Evolutionary conservation across 1,140 invertebrate genomes (phyloP).

Genomic region (Dinothrombium tinctorium): DNA sequence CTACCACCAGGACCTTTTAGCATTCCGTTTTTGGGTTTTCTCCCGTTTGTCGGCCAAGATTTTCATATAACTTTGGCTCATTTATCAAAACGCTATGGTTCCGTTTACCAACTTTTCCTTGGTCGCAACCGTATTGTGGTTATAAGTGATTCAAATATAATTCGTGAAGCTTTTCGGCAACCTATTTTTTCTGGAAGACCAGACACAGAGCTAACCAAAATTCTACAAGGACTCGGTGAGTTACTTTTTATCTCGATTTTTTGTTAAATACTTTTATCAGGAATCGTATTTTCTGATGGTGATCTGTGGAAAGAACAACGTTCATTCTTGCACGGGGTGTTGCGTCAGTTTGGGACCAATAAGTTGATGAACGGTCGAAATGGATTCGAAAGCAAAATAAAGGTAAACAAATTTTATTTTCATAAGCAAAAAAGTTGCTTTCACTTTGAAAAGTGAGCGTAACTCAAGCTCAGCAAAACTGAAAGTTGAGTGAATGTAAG

Average conservation of each 20-base stretch:
- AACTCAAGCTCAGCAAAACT: too few relatives aligned
- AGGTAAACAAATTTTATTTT: constrained; percentile 30
- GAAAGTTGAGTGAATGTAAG: too few relatives aligned
- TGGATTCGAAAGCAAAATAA: constrained; percentile 59
- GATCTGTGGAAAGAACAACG: constrained; percentile 75
- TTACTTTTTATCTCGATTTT: constrained; percentile 21
- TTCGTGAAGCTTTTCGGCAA: constrained; percentile 52
- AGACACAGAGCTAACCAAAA: constrained; percentile 50
- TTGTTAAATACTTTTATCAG: constrained; percentile 26
- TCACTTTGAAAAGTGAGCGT: too few relatives aligned
- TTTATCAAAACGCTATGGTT: constrained; percentile 46
- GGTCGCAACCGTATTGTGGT: constrained; percentile 58
- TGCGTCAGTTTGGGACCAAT: constrained; percentile 72
- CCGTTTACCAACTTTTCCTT: constrained; percentile 49
- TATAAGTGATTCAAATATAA: constrained; percentile 53
- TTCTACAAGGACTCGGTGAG: constrained; percentile 71
- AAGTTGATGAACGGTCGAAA: constrained; percentile 43
- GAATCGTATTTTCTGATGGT: constrained; percentile 70
- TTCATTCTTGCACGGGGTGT: constrained; percentile 60
- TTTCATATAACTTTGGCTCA: constrained; percentile 49
- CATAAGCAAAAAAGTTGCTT: too few relatives aligned
- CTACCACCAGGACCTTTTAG: constrained; percentile 59
- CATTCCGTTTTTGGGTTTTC: constrained; percentile 49
- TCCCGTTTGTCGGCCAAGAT: constrained; percentile 44
- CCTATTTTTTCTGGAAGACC: constrained; percentile 66